These are phyloP conservation scores for Coenobita brevimanus DNA, from an alignment of 1,140 invertebrate species.

Conservation along the genomic window DNA sequence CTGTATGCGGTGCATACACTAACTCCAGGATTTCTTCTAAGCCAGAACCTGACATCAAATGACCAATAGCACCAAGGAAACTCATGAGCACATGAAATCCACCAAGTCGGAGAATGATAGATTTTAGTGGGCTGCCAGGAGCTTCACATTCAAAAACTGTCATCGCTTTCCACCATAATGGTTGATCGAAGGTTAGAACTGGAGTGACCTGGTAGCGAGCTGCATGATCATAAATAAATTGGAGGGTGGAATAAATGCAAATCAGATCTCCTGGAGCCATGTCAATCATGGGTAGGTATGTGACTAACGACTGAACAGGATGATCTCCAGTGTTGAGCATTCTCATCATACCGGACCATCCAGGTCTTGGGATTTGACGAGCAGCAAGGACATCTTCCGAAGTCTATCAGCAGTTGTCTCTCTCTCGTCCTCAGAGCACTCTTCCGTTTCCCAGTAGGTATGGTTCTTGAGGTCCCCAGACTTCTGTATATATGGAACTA, in stretches of 20 bases:
- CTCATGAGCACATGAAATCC: constrained; percentile 6
- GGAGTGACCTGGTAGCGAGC: background rate
- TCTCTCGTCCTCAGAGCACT: background rate
- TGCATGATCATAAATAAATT: background rate
- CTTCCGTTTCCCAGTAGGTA: background rate
- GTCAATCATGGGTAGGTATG: constrained; percentile 7
- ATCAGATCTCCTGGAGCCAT: background rate
- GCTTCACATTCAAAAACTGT: background rate
- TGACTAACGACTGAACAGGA: background rate
- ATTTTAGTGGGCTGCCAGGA: background rate
- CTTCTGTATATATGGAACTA: background rate
- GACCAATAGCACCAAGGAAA: constrained; percentile 25
- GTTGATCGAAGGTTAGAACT: constrained; percentile 11
- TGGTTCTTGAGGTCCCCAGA: background rate
- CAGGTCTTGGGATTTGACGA: background rate
- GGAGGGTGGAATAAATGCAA: constrained; percentile 4
- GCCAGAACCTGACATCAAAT: constrained; percentile 26
- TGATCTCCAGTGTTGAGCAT: background rate
- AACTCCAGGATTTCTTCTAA: constrained; percentile 1
- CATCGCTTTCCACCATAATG: constrained; percentile 17
- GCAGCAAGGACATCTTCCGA: background rate
- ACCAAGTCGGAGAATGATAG: background rate
- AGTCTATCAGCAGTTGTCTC: background rate
- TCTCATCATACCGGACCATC: constrained; percentile 19
- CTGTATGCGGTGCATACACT: constrained; percentile 15